Evolutionary conservation across 2,797 vertebrate species (phyloP).

Genomic region (Anisognathus igniventris): DNA sequence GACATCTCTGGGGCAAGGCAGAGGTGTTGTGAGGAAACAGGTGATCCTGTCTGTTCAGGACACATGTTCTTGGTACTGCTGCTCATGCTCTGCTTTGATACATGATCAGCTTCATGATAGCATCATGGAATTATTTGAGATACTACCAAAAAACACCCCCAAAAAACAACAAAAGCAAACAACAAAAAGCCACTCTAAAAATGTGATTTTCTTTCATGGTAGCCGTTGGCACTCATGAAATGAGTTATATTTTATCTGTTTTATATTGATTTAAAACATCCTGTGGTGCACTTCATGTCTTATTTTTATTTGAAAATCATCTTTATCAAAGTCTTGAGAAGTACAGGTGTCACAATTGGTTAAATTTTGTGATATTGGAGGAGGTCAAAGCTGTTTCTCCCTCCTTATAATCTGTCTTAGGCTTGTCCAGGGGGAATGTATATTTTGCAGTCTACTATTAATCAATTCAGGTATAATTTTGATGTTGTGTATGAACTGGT

Average conservation of each 20-base stretch:
- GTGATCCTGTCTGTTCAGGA: neutral
- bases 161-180: neutral
- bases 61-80: neutral
- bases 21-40: neutral
- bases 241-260: neutral
- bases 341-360: neutral
- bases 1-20: neutral
- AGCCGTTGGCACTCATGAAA: neutral
- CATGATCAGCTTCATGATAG: neutral
- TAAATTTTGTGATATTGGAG: neutral
- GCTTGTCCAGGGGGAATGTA: accelerated
- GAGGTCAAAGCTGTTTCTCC: neutral
- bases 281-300: neutral
- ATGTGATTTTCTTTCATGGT: neutral
- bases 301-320: neutral
- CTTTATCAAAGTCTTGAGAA: neutral
- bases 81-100: neutral
- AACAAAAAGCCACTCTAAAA: neutral
- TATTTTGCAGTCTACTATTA: neutral
- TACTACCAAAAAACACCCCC: accelerated
- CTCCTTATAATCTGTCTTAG: neutral
- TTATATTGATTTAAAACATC: neutral
- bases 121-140: neutral
- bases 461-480: neutral
- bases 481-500: neutral